Percentiles rank a stretch among this genome's conserved stretches.
phyloP scores from a whole-genome alignment of 2,113 vertebrate species.

The Chamaea fasciata region DNA sequence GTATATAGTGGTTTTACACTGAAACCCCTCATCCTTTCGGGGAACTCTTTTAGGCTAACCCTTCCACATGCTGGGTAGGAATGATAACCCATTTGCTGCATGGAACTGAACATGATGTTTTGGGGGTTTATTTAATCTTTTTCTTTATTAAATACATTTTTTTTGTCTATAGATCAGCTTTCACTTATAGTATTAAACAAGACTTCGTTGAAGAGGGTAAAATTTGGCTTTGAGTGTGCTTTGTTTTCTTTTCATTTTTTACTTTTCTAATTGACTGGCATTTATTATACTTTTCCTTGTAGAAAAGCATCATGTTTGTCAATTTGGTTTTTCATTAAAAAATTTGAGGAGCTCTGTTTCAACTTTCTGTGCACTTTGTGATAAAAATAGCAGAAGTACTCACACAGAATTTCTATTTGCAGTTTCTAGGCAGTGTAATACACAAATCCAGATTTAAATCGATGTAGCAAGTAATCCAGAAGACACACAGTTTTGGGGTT shows the following conservation, averaged over 20 bases:
- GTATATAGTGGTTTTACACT: background rate
- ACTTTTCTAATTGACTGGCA: background rate
- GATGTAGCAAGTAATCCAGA: background rate
- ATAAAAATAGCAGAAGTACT: constrained; percentile 21
- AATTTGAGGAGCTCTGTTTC: background rate
- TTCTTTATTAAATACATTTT: background rate
- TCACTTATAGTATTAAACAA: background rate
- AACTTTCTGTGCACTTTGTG: background rate
- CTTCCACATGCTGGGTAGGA: background rate
- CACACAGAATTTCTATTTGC: background rate
- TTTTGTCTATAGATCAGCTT: background rate
- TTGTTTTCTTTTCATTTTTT: background rate
- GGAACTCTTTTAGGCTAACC: background rate
- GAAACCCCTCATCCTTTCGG: background rate
- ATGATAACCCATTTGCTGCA: background rate
- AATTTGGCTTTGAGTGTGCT: background rate
- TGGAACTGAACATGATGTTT: background rate
- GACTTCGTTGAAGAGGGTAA: background rate
- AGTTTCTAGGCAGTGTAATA: background rate
- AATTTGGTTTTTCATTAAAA: background rate
- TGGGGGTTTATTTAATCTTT: background rate
- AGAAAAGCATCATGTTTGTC: background rate
- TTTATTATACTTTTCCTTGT: background rate
- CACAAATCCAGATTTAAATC: background rate
- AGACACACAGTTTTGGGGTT: background rate